These are phyloP conservation scores for Omphaloscelis lunosa DNA, from an alignment of 2,888 invertebrate species.

Conservation along the genomic window DNA sequence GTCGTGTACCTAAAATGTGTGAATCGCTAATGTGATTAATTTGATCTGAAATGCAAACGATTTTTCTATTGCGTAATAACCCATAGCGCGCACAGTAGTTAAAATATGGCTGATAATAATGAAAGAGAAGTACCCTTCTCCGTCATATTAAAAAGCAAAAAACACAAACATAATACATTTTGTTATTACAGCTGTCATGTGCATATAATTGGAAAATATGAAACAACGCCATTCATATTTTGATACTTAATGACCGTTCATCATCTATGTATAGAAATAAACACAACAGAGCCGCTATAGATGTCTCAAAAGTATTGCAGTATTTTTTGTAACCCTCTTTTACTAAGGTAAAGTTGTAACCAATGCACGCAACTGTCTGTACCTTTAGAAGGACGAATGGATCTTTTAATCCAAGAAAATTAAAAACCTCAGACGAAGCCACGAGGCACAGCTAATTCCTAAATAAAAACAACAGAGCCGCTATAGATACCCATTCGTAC, in stretches of 20 bases:
- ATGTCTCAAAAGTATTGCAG: background rate
- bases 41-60: too few relatives aligned
- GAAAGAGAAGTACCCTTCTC: too few relatives aligned
- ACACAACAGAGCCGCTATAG: too few relatives aligned
- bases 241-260: background rate
- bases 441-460: background rate
- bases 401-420: background rate
- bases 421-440: background rate
- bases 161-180: background rate
- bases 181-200: background rate
- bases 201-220: background rate
- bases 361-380: background rate
- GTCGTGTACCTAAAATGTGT: too few relatives aligned
- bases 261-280: too few relatives aligned
- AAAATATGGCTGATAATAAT: too few relatives aligned
- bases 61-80: too few relatives aligned
- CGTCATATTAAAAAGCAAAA: background rate
- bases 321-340: background rate
- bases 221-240: background rate
- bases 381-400: background rate
- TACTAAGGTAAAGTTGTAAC: background rate
- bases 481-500: slow-evolving; percentile 1
- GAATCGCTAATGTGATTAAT: too few relatives aligned
- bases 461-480: slow-evolving; percentile 12
- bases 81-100: too few relatives aligned